Percentiles rank a stretch among this genome's conserved stretches.
These are phyloP conservation scores for Minunthozetes semirufus DNA, from an alignment of 2,888 invertebrate genomes.

Conservation along the genomic window DNA sequence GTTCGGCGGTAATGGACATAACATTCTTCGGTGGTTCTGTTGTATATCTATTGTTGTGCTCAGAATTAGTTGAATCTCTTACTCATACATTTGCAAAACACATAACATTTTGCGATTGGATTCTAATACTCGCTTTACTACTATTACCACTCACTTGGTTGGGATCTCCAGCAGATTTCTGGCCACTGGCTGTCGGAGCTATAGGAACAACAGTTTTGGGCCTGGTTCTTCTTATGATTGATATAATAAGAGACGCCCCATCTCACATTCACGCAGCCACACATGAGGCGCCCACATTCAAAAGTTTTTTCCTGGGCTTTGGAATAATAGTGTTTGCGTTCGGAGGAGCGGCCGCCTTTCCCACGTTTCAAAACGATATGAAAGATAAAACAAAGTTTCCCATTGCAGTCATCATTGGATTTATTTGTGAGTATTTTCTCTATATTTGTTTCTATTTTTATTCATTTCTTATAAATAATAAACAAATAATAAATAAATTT, in stretches of 20 bases:
- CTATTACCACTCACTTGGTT: conserved; percentile 78
- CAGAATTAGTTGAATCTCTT: conserved; percentile 66
- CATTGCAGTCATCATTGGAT: conserved; percentile 63
- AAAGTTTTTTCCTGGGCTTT: conserved; percentile 62
- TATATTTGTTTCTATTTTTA: not conserved
- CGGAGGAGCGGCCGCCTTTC: conserved; percentile 65
- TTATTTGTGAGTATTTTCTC: conserved; percentile 54
- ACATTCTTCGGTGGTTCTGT: conserved; percentile 62
- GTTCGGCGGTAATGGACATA: conserved; percentile 56
- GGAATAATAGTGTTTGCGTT: conserved; percentile 65
- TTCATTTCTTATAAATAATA: not conserved
- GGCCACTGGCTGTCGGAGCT: conserved; percentile 65
- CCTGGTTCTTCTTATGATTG: conserved; percentile 58
- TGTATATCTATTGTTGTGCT: conserved; percentile 60
- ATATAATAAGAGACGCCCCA: conserved; percentile 56
- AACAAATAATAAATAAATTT: not conserved
- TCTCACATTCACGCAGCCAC: conserved; percentile 49
- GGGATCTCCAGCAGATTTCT: conserved; percentile 85
- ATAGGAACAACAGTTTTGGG: conserved; percentile 58
- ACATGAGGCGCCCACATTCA: conserved; percentile 56
- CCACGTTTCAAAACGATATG: conserved; percentile 90
- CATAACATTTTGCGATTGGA: conserved; percentile 68
- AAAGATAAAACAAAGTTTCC: conserved; percentile 64
- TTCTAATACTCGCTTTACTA: conserved; percentile 64
- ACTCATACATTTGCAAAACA: conserved; percentile 51